A percentile compares a stretch with the other conserved stretches of the same genome.
These are phyloP conservation scores for Papilio gigon DNA, from an alignment of 2,888 invertebrate genomes.

Conservation along the genomic window DNA sequence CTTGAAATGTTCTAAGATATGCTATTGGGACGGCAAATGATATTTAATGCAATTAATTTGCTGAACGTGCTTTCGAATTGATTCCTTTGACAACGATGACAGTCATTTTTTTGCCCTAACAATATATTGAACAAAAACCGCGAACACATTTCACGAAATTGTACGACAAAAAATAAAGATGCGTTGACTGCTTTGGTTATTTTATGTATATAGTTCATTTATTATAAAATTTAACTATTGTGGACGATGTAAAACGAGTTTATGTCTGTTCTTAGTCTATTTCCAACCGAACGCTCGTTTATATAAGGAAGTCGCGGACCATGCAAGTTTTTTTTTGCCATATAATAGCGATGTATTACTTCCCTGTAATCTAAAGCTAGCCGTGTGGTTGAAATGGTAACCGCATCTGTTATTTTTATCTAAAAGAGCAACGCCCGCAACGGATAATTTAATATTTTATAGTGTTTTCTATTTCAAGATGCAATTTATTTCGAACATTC, in stretches of 20 bases:
- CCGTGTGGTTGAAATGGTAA: slow-evolving; percentile 59
- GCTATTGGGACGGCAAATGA: background rate
- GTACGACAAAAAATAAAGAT: slow-evolving; percentile 23
- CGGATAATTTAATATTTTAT: slow-evolving; percentile 35
- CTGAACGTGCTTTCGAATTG: slow-evolving; percentile 27
- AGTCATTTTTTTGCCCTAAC: slow-evolving; percentile 34
- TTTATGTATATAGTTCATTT: background rate
- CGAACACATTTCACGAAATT: slow-evolving; percentile 24
- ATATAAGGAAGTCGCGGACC: slow-evolving; percentile 34
- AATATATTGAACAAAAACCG: slow-evolving; percentile 23
- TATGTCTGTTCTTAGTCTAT: background rate
- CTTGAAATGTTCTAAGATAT: background rate
- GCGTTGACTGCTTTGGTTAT: background rate
- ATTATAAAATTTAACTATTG: slow-evolving; percentile 18
- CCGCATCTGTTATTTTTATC: slow-evolving; percentile 62
- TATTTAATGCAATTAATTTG: slow-evolving; percentile 33
- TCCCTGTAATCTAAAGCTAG: slow-evolving; percentile 58
- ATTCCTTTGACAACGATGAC: slow-evolving; percentile 32
- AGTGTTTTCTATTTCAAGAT: slow-evolving; percentile 29
- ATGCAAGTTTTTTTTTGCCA: slow-evolving; percentile 45
- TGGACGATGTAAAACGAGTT: background rate
- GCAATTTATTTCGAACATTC: slow-evolving; percentile 17
- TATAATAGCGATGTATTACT: slow-evolving; percentile 53
- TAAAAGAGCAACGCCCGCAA: slow-evolving; percentile 34
- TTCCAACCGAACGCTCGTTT: slow-evolving; percentile 14